Evolutionary conservation across 2,113 vertebrate species (phyloP).

Genomic region (Microtus ochrogaster): DNA sequence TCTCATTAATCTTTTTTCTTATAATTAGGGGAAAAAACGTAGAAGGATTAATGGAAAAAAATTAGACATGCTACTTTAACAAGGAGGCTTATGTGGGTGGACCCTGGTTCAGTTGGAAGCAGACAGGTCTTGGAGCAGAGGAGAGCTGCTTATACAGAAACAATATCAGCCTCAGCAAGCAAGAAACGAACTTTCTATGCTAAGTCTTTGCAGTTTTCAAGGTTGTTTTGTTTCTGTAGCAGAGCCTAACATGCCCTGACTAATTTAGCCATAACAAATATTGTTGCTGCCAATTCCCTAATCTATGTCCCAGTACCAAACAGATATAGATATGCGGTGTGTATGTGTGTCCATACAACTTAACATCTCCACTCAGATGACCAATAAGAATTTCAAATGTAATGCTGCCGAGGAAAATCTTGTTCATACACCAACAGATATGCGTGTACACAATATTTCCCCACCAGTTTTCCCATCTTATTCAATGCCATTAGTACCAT

Average conservation of each 20-base stretch:
- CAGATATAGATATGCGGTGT: not conserved
- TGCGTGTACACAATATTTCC: not conserved
- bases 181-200: not conserved
- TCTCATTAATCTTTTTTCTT: conserved; percentile 9
- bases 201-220: not conserved
- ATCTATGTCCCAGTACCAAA: not conserved
- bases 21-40: not conserved
- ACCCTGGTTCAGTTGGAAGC: not conserved
- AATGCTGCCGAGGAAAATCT: not conserved
- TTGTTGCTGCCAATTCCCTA: not conserved
- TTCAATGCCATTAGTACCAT: not conserved
- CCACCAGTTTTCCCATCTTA: not conserved
- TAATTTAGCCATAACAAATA: conserved; percentile 19
- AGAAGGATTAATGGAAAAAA: conserved; percentile 33
- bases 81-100: not conserved
- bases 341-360: not conserved
- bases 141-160: not conserved
- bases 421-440: not conserved
- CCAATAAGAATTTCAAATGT: not conserved
- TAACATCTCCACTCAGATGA: not conserved
- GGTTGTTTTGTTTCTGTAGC: conserved; percentile 45
- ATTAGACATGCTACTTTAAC: not conserved
- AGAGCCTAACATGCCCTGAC: conserved; percentile 51
- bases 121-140: not conserved
- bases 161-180: not conserved